Percentiles rank a stretch among this genome's conserved stretches.
Conservation (phyloP, 2,113 vertebrate species). For the Cathartes aura region DNA sequence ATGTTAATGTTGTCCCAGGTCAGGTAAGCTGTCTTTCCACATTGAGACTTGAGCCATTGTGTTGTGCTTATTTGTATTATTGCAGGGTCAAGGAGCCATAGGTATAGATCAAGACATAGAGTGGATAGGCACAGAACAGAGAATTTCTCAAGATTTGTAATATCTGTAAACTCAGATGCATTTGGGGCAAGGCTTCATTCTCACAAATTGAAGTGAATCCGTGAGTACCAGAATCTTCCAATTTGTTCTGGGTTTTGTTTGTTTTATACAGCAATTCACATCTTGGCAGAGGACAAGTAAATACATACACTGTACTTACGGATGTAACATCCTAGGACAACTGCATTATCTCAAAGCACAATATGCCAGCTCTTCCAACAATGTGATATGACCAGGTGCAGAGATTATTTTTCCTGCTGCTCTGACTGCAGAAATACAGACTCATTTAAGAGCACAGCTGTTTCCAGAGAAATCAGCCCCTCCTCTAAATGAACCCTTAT, state of each 20-base stretch:
- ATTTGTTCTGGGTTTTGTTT: not conserved
- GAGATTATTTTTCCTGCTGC: not conserved
- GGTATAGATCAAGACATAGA: not conserved
- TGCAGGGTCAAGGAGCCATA: not conserved
- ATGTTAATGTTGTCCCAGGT: not conserved
- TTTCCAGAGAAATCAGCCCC: not conserved
- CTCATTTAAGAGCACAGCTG: not conserved
- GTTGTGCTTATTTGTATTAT: not conserved
- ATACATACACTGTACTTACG: not conserved
- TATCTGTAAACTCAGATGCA: not conserved
- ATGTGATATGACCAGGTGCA: not conserved
- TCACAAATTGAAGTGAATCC: not conserved
- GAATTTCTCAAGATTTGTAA: not conserved
- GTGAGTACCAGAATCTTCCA: not conserved
- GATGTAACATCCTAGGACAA: not conserved
- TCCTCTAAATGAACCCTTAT: not conserved
- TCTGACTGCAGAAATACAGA: not conserved
- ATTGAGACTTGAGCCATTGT: not conserved
- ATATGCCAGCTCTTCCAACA: not conserved
- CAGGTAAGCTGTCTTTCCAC: not conserved
- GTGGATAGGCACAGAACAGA: not conserved
- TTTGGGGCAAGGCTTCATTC: not conserved
- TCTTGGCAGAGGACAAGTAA: not conserved
- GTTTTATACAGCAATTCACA: not conserved
- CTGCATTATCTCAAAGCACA: not conserved